A percentile compares a stretch with the other conserved stretches of the same genome.
phyloP scores from a whole-genome alignment of 2,113 vertebrate genomes.

The Scomber scombrus region DNA sequence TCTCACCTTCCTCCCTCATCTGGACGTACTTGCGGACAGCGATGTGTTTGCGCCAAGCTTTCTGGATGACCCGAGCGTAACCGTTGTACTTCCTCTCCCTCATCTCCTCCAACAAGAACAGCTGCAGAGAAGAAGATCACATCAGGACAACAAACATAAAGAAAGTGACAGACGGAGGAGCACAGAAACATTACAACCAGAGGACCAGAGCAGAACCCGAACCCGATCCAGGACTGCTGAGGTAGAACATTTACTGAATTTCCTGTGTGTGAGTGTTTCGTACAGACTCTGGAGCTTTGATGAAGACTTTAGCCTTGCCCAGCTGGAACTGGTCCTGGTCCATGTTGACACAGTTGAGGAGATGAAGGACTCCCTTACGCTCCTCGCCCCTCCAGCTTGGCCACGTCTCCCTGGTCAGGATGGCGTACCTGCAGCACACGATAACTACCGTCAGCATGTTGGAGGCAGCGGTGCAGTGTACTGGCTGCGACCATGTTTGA shows the following conservation, averaged over 20 bases:
- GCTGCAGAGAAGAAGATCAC: conserved; percentile 52
- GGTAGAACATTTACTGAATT: too few relatives aligned
- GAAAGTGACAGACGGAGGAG: neutral
- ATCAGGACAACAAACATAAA: neutral
- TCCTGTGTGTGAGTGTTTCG: too few relatives aligned
- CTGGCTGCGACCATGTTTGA: neutral
- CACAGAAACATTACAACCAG: neutral
- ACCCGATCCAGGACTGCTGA: neutral
- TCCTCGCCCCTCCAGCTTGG: conserved; percentile 86
- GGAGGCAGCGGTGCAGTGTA: neutral
- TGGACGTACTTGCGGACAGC: conserved; percentile 89
- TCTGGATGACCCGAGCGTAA: conserved; percentile 89
- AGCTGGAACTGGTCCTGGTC: conserved; percentile 89
- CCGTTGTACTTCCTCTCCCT: conserved; percentile 85
- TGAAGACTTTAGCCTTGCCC: conserved; percentile 87
- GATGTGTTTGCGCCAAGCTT: conserved; percentile 89
- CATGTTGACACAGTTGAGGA: conserved; percentile 88
- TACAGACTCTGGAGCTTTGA: conserved; percentile 91
- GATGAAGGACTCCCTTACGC: conserved; percentile 85
- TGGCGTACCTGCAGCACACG: conserved; percentile 84
- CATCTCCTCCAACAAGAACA: conserved; percentile 87
- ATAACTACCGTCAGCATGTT: neutral
- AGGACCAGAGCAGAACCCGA: neutral
- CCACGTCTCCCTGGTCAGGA: conserved; percentile 88
- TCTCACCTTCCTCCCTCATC: conserved; percentile 89